These are phyloP conservation scores for Sebastes variabilis DNA, from an alignment of 2,797 vertebrate species.

Conservation along the genomic window DNA sequence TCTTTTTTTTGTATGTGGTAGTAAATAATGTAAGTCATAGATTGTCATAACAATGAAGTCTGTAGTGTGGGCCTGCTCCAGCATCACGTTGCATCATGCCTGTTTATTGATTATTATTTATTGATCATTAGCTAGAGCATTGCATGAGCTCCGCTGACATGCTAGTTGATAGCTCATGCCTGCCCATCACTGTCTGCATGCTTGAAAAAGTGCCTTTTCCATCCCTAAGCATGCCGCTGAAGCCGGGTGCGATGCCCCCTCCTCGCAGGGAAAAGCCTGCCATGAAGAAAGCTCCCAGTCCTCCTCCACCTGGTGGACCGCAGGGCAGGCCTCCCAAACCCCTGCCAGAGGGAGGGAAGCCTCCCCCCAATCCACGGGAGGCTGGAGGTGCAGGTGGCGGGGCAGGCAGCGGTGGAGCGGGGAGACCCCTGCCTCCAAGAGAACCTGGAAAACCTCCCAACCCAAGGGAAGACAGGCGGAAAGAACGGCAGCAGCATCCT, in stretches of 20 bases:
- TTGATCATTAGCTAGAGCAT: neutral
- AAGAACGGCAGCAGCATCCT: conserved; percentile 88
- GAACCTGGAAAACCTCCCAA: conserved; percentile 85
- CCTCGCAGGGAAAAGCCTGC: conserved; percentile 88
- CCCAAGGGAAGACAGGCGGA: conserved; percentile 87
- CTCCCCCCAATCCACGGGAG: conserved; percentile 79
- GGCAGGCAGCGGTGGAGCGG: conserved; percentile 62
- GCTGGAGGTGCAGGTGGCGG: conserved; percentile 60
- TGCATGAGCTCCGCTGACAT: neutral
- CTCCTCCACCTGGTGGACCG: conserved; percentile 75
- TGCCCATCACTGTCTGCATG: conserved; percentile 11
- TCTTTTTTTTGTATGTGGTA: neutral
- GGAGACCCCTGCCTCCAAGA: conserved; percentile 79
- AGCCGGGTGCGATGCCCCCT: conserved; percentile 72
- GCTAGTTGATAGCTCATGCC: neutral
- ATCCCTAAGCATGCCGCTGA: conserved; percentile 63
- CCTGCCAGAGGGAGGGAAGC: conserved; percentile 82
- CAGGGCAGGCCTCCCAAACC: conserved; percentile 76
- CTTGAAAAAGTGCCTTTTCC: conserved; percentile 30
- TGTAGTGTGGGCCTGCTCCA: neutral
- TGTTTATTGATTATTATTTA: neutral
- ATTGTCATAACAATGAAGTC: neutral
- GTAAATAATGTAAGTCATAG: neutral
- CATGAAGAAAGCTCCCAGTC: conserved; percentile 88
- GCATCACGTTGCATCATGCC: neutral